Conservation (phyloP, 1,140 invertebrate species). For the Lanistes nyassanus region DNA sequence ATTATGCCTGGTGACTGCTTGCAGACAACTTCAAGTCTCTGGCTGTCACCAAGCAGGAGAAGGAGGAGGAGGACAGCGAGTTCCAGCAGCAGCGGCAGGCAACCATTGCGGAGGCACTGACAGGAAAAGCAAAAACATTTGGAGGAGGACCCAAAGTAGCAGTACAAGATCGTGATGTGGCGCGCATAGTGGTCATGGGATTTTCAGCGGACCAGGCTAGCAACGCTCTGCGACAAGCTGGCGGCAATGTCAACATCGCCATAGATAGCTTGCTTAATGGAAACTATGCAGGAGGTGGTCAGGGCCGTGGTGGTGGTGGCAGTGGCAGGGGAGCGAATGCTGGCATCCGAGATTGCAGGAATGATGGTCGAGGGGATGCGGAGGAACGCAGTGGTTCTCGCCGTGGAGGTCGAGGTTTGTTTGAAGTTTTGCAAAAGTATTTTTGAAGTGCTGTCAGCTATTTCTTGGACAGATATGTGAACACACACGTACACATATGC, state of each 20-base stretch:
- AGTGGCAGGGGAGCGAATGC: constrained; percentile 19
- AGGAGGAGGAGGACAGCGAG: constrained; percentile 74
- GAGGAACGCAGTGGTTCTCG: constrained; percentile 16
- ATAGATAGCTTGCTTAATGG: constrained; percentile 61
- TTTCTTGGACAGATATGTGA: too few species aligned
- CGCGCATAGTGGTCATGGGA: constrained; percentile 83
- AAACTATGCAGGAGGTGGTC: constrained; percentile 1
- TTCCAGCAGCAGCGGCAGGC: constrained; percentile 87
- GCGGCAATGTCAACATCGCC: constrained; percentile 80
- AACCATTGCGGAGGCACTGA: constrained; percentile 79
- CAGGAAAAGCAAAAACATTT: constrained; percentile 68
- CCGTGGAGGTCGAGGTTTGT: constrained; percentile 35
- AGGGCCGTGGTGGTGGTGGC: constrained; percentile 18
- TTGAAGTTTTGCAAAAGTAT: too few species aligned
- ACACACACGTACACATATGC: too few species aligned
- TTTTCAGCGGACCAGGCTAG: constrained; percentile 82
- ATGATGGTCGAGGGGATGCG: constrained; percentile 14
- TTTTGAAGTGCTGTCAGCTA: too few species aligned
- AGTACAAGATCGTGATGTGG: constrained; percentile 80
- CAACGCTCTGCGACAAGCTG: constrained; percentile 76
- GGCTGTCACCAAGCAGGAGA: constrained; percentile 47
- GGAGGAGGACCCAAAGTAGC: constrained; percentile 42
- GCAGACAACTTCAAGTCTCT: constrained; percentile 65
- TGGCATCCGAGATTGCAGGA: constrained; percentile 7
- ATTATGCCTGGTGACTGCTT: not conserved